A percentile compares a stretch with the other conserved stretches of the same genome.
These are phyloP conservation scores for Fulmarus glacialis DNA, from an alignment of 2,113 vertebrate species.

Conservation along the genomic window DNA sequence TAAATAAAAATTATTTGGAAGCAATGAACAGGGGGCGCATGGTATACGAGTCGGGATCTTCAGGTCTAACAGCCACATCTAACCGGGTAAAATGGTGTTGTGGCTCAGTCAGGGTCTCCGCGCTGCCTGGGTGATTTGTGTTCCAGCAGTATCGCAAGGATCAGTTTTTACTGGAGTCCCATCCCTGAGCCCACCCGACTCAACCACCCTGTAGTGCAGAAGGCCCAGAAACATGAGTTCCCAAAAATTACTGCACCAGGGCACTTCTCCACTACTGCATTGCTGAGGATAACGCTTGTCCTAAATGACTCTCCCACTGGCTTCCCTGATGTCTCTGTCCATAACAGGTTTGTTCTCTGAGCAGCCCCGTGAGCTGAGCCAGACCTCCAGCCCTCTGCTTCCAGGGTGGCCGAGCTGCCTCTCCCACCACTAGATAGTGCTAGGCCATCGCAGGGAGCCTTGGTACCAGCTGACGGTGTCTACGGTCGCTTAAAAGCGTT, in stretches of 20 bases:
- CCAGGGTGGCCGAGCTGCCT: background rate
- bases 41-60: accelerated
- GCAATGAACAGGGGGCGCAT: background rate
- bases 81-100: accelerated
- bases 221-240: background rate
- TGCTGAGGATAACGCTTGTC: accelerated
- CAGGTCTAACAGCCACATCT: background rate
- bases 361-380: background rate
- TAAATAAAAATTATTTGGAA: background rate
- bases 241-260: background rate
- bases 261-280: accelerated
- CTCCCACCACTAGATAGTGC: background rate
- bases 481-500: background rate
- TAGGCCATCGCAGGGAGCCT: background rate
- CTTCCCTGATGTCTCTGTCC: accelerated
- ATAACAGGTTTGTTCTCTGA: background rate
- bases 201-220: too few species aligned
- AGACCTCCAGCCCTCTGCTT: background rate
- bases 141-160: background rate
- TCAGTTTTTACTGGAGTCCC: background rate
- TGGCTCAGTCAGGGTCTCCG: background rate
- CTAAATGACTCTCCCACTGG: background rate
- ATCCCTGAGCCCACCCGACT: background rate
- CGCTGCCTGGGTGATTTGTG: background rate
- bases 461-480: accelerated